Evolutionary conservation across 1,140 invertebrate species (phyloP), one percentile per base, ranked within the genome.

Genomic region (Caerostris extrusa): DNA sequence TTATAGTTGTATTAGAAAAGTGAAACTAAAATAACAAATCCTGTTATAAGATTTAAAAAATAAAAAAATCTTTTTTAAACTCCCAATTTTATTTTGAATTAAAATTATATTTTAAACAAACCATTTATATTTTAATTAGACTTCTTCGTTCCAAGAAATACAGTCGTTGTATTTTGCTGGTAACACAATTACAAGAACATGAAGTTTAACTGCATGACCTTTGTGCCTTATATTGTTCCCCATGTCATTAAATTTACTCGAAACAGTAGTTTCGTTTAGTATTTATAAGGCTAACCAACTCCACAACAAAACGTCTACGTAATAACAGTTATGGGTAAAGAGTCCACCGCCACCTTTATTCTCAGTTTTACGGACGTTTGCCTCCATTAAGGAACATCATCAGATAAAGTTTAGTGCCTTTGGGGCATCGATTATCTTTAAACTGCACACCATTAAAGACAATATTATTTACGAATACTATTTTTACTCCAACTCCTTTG

Each of bases 361-460:
- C 50, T 90, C 69, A 10, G n/a, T 90, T 90, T 90, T 90, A 90
- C 89, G 64, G 50, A 57, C 55, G 6, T n/a, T 19, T 55, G 60
- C 89, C 14, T 81, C 69, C 89, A 90, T 90, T 90, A 34, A 55
- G 1, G 67, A 3, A 58, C 56, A 90, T 81, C 89, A 58, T 90
- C 89, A 60, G 89, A 90, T 90, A 57, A 90, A 58, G 69, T 90
- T 90, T 90, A 90, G 56, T 19, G 69, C 69, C 57, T 7, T 17
- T 4, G 12, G 7, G 53, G 17, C 89, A 90, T 90, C 89, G 89
- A 90, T 90, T 81, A 90, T 81, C 87, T 89, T 89, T 89, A 89
- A 89, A 89, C 87, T 89, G 87, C 87, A 61, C 8, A n/a, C 69
- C 89, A 81, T 90, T 90, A 90, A 90, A 90, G 89, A 81, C 69